Base-by-base conservation (phyloP, 2,797 vertebrate genomes). In the Okamejei kenojei region DNA sequence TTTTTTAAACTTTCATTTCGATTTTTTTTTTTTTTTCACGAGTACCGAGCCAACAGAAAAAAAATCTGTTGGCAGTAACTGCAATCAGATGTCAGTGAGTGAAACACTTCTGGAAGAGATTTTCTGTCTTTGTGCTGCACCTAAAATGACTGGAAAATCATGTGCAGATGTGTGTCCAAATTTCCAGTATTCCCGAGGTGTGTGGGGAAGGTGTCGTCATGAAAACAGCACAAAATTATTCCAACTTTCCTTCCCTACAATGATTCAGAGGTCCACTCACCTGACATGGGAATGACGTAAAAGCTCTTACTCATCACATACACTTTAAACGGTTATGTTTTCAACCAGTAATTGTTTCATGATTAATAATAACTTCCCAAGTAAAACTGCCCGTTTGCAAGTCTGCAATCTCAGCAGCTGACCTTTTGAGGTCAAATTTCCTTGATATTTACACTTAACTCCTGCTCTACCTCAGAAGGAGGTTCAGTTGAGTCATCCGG, bases 1-100 rank as follows among this genome's bases (percentile, higher is more conserved):
- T n/a, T 88, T 88, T 35, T 88, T 88, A 65, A 65, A 88, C 84
- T 88, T 88, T 68, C 84, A 68, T 88, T 88, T 88, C 6, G 19
- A 78, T 35, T 68, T 88, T 88, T 88, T 35, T 68, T 88, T 88
- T 88, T 29, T 88, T 65, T 68, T 65, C 19, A 54, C 35, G 61
- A 88, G 29, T 15, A 65, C n/a, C 19, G 10, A 65, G 84, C 84
- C 84, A 88, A 68, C 84, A 68, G 61, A 63, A 35, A 88, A 88
- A 88, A 88, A 45, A 88, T 88, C 84, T 88, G 84, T n/a, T 32
- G 0, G 17, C 84, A 21, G 32, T 88, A 88, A 88, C 84, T 88
- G n/a, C 63, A 88, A 88, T 88, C 84, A 88, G 84, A 88, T 88
- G 84, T 88, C 32, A 10, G 63, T 68, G n/a, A 88, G 61, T 19